Evolutionary conservation across 30 jellyfish, hydroid and myxozoan species (phyloP), one percentile per base, ranked within the genome.

Genomic region (Turritopsis dohrnii): DNA sequence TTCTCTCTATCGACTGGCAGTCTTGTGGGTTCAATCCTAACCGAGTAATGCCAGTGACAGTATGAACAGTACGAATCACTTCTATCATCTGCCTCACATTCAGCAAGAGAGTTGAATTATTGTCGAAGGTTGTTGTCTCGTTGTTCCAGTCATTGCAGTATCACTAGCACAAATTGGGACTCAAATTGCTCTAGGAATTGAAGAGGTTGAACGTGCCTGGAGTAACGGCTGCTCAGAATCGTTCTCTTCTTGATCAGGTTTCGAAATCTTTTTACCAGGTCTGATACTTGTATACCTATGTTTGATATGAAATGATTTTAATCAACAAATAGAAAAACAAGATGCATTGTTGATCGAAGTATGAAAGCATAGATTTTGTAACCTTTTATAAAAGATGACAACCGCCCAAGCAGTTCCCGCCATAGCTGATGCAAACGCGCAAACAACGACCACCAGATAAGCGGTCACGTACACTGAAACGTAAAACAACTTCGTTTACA

Each of bases 341-440:
- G n/a, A n/a, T n/a, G n/a, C n/a, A n/a, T n/a, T n/a, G n/a, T n/a
- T n/a, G n/a, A n/a, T n/a, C n/a, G n/a, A n/a, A n/a, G n/a, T n/a
- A n/a, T n/a, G n/a, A 41, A 13, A 41, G 5, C 5, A 13, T 5
- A 13, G 60, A 41, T 3, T 3, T 5, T 41, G 13, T 52, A 65
- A 92, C 97, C 96, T 87, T 74, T 92, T 92, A 81, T 92, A 92
- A 84, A 92, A 92, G 75, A 92, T 91, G 84, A 92, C 86, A 52
- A 92, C 90, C 18, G 97, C 97, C 97, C 97, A 92, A 7, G 88
- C 95, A 20, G 97, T 92, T 18, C 97, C 97, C 29, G 97, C 71
- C 84, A 92, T 72, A 20, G 97, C 97, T 17, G 97, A 96, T 9
- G 96, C 97, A 72, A 92, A 92, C 18, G 97, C 97, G 52, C 97